Evolutionary conservation across 2,888 invertebrate species (phyloP), one percentile per base, ranked within the genome.

Genomic region (Empis livida): DNA sequence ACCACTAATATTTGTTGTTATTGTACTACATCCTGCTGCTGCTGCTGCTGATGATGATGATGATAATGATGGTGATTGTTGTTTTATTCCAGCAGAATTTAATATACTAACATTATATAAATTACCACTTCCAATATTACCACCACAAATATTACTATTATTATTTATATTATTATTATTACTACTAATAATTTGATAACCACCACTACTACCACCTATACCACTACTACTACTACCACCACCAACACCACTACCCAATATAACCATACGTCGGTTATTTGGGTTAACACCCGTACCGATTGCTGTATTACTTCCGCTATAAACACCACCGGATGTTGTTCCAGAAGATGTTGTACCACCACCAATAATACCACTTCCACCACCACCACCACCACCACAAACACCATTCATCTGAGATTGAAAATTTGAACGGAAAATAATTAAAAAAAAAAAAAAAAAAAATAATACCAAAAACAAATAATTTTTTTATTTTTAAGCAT

Each of bases 261-360:
- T 53, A 53, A 53, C 49, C 49, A 52, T 41, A 42, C 52, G 52
- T 41, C 52, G 52, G 49, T 50, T 52, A 52, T 40, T 50, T 46
- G 52, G 52, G 50, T 49, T 55, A 54, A 55, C 51, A 52, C 53
- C 54, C 57, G 55, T 57, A 57, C 57, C 57, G 53, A 57, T 57
- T 55, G 57, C 56, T 55, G 57, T 54, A 53, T 57, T 57, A 57
- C 57, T 57, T 53, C 57, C 57, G 47, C 56, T 57, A 54, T 57
- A 57, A 54, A 57, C 54, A 55, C 57, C 57, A 40, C 55, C 55
- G 43, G 55, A 51, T 51, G 41, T 41, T 41, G 41, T 41, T 20
- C 52, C 50, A 52, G 53, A 52, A 50, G 53, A 52, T 48, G 52
- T 50, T 53, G 49, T 50, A 49, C 52, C 53, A 48, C 53, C 53